Evolutionary conservation across 2,888 invertebrate species (phyloP).

Genomic region (Megamerina dolium): DNA sequence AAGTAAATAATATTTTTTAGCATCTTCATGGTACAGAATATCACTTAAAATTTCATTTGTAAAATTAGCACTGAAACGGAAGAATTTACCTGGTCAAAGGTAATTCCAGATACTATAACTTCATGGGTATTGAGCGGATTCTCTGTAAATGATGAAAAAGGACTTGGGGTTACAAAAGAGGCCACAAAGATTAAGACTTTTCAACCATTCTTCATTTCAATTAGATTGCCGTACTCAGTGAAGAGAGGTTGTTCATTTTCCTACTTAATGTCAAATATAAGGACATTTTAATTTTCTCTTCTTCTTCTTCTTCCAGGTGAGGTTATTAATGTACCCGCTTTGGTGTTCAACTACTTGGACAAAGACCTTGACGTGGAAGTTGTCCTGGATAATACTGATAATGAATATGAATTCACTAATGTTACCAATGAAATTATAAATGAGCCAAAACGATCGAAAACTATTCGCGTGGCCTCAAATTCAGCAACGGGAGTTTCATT

Average conservation of each 20-base stretch:
- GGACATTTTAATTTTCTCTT: background rate
- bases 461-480: slow-evolving; percentile 62
- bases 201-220: slow-evolving; percentile 74
- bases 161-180: slow-evolving; percentile 66
- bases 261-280: background rate
- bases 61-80: slow-evolving; percentile 26
- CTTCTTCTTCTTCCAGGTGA: slow-evolving; percentile 56
- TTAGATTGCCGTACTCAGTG: slow-evolving; percentile 84
- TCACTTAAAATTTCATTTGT: background rate
- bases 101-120: slow-evolving; percentile 72
- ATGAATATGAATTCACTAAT: slow-evolving; percentile 77
- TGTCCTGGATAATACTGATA: slow-evolving; percentile 71
- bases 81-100: slow-evolving; percentile 43
- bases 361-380: slow-evolving; percentile 72
- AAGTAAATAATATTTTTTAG: slow-evolving; percentile 19
- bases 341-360: slow-evolving; percentile 80
- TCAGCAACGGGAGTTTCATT: slow-evolving; percentile 73
- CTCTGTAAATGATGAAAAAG: slow-evolving; percentile 65
- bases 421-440: slow-evolving; percentile 82
- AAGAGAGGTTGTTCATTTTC: slow-evolving; percentile 55
- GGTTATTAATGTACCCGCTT: slow-evolving; percentile 76
- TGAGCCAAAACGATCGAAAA: slow-evolving; percentile 69
- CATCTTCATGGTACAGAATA: too few relatives aligned
- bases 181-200: slow-evolving; percentile 66
- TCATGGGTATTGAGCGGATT: slow-evolving; percentile 79